These are phyloP conservation scores for Troides helena DNA, from an alignment of 2,888 invertebrate species.

Conservation along the genomic window DNA sequence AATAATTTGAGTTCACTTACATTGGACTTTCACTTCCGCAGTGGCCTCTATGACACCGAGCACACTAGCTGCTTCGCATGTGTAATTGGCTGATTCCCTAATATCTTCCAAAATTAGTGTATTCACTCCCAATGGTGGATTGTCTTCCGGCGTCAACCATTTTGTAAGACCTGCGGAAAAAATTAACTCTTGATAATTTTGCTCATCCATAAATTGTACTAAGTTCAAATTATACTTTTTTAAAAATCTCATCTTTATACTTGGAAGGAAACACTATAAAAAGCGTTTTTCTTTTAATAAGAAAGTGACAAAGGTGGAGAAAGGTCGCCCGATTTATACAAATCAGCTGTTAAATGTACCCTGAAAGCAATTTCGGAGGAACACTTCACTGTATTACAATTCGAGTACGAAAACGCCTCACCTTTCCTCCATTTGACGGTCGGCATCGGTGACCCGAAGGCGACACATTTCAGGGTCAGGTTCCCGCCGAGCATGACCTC, in stretches of 20 bases:
- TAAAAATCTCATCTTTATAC: neutral
- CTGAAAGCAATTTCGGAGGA: constrained; percentile 16
- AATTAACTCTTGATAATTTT: neutral
- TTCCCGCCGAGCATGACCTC: constrained; percentile 96
- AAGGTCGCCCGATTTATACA: constrained; percentile 6
- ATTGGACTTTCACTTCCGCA: constrained; percentile 96
- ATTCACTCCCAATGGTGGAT: constrained; percentile 91
- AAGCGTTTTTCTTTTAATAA: neutral
- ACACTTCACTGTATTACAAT: constrained; percentile 6
- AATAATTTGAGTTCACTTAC: constrained; percentile 78
- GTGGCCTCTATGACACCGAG: constrained; percentile 94
- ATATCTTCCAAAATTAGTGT: constrained; percentile 92
- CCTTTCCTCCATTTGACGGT: constrained; percentile 96
- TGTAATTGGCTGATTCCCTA: constrained; percentile 96
- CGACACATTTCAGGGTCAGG: constrained; percentile 96
- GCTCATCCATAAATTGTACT: neutral
- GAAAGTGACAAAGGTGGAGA: constrained; percentile 3
- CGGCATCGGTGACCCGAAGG: constrained; percentile 99
- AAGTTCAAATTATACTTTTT: too few relatives aligned
- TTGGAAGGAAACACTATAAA: neutral
- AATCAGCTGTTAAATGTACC: constrained; percentile 15
- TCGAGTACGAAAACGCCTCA: constrained; percentile 37
- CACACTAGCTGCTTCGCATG: constrained; percentile 96
- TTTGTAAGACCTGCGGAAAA: constrained; percentile 80
- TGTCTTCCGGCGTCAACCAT: constrained; percentile 94